Conservation (phyloP, 2,797 vertebrate genomes). For the Pygocentrus nattereri region DNA sequence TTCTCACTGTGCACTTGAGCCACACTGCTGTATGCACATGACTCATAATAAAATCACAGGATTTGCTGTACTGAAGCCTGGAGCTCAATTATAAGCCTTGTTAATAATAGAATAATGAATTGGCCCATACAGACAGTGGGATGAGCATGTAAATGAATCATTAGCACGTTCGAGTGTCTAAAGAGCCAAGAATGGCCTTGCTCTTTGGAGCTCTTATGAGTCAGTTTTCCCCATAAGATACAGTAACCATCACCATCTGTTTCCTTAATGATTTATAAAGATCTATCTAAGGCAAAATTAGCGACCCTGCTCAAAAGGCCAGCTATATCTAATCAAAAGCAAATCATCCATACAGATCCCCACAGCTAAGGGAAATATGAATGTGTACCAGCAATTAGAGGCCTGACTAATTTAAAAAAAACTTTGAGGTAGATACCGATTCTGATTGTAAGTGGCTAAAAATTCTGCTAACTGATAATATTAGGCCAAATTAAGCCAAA, state of each 20-base stretch:
- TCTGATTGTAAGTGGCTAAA: no score
- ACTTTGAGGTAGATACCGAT: no score
- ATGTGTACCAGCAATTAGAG: not conserved
- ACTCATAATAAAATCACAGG: not conserved
- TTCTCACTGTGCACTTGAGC: no score
- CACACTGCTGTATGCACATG: not conserved
- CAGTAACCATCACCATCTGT: conserved; percentile 34
- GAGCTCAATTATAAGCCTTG: not conserved
- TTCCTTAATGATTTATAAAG: conserved; percentile 10
- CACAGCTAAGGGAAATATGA: not conserved
- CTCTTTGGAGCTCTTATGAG: conserved; percentile 9
- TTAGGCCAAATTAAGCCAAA: no score
- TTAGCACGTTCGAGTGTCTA: conserved; percentile 9
- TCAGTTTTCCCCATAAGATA: conserved; percentile 11
- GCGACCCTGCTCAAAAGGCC: not conserved
- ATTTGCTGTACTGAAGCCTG: not conserved
- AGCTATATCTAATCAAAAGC: not conserved
- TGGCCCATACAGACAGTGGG: not conserved
- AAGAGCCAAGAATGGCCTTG: conserved; percentile 8
- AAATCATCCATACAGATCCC: not conserved
- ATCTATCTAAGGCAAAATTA: conserved; percentile 11
- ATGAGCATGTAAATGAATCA: conserved; percentile 40
- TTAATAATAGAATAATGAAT: conserved; percentile 48
- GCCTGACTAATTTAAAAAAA: no score
- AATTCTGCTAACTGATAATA: no score